These are phyloP conservation scores for Rhingia campestris DNA, from an alignment of 2,888 invertebrate genomes.

Conservation along the genomic window DNA sequence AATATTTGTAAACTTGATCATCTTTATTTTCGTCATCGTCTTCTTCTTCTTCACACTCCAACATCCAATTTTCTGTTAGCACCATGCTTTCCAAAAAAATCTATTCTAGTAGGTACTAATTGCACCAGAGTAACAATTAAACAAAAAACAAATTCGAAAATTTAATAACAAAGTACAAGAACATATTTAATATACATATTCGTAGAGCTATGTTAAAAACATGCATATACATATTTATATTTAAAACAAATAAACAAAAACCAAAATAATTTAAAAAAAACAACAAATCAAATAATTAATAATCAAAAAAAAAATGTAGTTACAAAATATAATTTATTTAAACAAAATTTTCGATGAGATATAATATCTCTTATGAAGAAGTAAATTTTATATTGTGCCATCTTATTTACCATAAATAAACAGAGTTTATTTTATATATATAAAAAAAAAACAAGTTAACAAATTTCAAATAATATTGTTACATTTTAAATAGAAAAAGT, in stretches of 20 bases:
- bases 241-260: slow-evolving; percentile 11
- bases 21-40: too few species aligned
- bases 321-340: slow-evolving; percentile 36
- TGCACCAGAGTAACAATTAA: slow-evolving; percentile 34
- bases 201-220: slow-evolving; percentile 33
- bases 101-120: background rate
- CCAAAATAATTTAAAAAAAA: slow-evolving; percentile 20
- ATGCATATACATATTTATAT: slow-evolving; percentile 12
- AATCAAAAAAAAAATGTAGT: slow-evolving; percentile 51
- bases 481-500: slow-evolving; percentile 10
- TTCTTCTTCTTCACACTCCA: too few species aligned
- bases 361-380: slow-evolving; percentile 26
- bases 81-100: background rate
- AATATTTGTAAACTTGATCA: too few species aligned
- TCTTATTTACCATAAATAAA: slow-evolving; percentile 32
- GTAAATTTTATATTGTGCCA: slow-evolving; percentile 42
- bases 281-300: slow-evolving; percentile 33
- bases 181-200: slow-evolving; percentile 63
- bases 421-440: slow-evolving; percentile 22
- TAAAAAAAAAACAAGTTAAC: background rate
- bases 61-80: too few species aligned
- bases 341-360: slow-evolving; percentile 28
- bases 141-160: slow-evolving; percentile 15
- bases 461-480: background rate
- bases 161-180: slow-evolving; percentile 60